Percentiles rank a stretch among this genome's conserved stretches.
phyloP scores from a whole-genome alignment of 2,113 vertebrate genomes.

The Condylura cristata region DNA sequence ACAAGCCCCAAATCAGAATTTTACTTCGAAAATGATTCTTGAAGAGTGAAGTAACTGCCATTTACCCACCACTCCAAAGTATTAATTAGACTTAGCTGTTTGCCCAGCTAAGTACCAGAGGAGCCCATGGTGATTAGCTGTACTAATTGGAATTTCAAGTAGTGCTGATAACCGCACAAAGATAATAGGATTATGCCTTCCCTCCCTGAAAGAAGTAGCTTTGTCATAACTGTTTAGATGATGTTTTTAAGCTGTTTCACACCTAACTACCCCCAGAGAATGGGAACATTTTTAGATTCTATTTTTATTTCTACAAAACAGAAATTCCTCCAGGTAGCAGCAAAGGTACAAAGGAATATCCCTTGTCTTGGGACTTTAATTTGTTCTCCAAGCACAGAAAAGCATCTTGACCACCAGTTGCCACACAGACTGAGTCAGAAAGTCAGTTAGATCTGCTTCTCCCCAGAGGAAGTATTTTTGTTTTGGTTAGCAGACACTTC shows the following conservation, averaged over 20 bases:
- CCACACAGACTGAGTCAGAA: not conserved
- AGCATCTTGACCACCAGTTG: not conserved
- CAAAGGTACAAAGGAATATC: slow-evolving; percentile 3
- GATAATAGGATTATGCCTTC: slow-evolving; percentile 78
- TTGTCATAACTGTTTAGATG: slow-evolving; percentile 72
- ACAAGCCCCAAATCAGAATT: slow-evolving; percentile 67
- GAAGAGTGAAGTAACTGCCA: slow-evolving; percentile 67
- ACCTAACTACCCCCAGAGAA: slow-evolving; percentile 70
- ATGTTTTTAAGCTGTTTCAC: slow-evolving; percentile 72
- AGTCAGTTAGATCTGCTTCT: not conserved
- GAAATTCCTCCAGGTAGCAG: slow-evolving; percentile 5
- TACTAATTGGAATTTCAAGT: slow-evolving; percentile 79
- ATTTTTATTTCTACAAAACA: slow-evolving; percentile 47
- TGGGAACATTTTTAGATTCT: slow-evolving; percentile 59
- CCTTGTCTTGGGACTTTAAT: not conserved
- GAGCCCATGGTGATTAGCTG: slow-evolving; percentile 70
- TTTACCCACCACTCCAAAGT: slow-evolving; percentile 73
- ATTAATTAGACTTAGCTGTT: slow-evolving; percentile 79
- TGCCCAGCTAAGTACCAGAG: slow-evolving; percentile 71
- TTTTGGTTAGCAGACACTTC: slow-evolving; percentile 4
- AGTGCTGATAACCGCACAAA: slow-evolving; percentile 72
- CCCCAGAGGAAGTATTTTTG: not conserved
- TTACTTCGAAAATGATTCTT: slow-evolving; percentile 69
- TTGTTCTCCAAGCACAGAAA: not conserved
- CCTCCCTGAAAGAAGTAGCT: slow-evolving; percentile 52